Base-by-base conservation (phyloP, 2,888 invertebrate genomes). In the Lepetodrilus schrolli region DNA sequence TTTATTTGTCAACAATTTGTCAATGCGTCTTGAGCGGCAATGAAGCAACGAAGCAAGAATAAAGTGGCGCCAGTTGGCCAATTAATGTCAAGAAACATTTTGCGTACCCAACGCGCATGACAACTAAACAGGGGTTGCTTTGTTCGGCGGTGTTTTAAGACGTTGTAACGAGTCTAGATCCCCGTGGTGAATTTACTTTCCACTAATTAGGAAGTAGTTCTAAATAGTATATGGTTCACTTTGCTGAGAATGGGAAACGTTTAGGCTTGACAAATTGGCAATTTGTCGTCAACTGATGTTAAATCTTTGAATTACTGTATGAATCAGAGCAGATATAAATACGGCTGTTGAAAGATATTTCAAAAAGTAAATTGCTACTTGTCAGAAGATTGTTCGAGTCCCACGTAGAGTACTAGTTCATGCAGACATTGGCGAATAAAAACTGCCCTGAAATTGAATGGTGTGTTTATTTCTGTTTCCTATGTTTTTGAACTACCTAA, bases 1-100 rank as follows among this genome's bases (percentile, higher is more conserved):
- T 74, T 74, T 70, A 74, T 74, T 74, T 74, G 74, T 74, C 74
- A 74, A 74, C 74, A 74, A 71, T 38, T 70, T 74, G 66, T 74
- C 50, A 38, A 23, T 58, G 58, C 26, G 13, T 13, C 43, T 43
- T 43, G 43, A 43, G 17, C 43, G 34, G 58, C 58, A n/a, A 30
- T 21, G 58, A 58, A 30, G 30, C 58, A 58, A 26, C 58, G 58
- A 30, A 58, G 58, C 58, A 58, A 26, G 58, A 58, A 58, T 58
- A 30, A 30, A 34, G 26, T 58, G 58, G 58, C 58, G 58, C 58
- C 58, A 58, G 5, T 30, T 17, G 58, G 30, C 13, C 7, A 30
- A 58, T 58, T 58, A 58, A 30, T 34, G 58, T 58, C 58, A 58
- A 58, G 17, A 26, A 34, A 58, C 10, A 58, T 58, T 58, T 58